These are phyloP conservation scores for Neodiprion virginianus DNA, from an alignment of 1,140 invertebrate genomes.

Conservation along the genomic window DNA sequence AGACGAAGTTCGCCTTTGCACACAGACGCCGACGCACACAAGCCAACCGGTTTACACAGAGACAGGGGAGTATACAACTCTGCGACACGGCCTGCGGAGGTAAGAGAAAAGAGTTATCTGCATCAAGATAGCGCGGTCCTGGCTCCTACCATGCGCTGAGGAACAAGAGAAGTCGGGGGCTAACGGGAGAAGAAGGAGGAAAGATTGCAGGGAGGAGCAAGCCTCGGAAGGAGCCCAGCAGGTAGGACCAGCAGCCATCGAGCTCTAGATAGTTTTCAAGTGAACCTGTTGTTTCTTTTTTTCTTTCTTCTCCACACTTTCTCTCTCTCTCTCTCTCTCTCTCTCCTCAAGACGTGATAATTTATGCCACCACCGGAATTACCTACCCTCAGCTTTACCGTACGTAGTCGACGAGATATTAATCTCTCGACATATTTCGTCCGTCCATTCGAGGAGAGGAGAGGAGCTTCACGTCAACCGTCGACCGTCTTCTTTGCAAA, in stretches of 20 bases:
- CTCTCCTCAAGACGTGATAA: background rate
- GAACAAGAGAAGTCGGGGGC: background rate
- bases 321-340: too few relatives aligned
- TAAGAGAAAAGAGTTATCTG: slow-evolving; percentile 7
- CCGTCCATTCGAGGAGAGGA: too few relatives aligned
- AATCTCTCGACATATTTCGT: background rate
- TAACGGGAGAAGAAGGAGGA: background rate
- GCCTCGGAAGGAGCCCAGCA: too few relatives aligned
- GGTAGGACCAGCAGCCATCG: too few relatives aligned
- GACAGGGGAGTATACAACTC: background rate
- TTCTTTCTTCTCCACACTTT: too few relatives aligned
- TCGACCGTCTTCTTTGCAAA: too few relatives aligned
- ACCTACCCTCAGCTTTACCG: background rate
- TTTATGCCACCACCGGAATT: slow-evolving; percentile 5
- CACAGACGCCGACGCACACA: too few relatives aligned
- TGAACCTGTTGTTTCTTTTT: background rate
- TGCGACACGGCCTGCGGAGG: background rate
- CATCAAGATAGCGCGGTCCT: background rate
- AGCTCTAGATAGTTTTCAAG: slow-evolving; percentile 3
- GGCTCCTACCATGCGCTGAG: background rate
- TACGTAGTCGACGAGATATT: background rate
- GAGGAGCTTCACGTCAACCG: too few relatives aligned
- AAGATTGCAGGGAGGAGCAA: background rate
- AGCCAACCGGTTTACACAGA: too few relatives aligned
- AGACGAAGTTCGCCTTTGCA: too few relatives aligned